Conservation (phyloP, 1,140 invertebrate species). For the Aleiodes sp. region DNA sequence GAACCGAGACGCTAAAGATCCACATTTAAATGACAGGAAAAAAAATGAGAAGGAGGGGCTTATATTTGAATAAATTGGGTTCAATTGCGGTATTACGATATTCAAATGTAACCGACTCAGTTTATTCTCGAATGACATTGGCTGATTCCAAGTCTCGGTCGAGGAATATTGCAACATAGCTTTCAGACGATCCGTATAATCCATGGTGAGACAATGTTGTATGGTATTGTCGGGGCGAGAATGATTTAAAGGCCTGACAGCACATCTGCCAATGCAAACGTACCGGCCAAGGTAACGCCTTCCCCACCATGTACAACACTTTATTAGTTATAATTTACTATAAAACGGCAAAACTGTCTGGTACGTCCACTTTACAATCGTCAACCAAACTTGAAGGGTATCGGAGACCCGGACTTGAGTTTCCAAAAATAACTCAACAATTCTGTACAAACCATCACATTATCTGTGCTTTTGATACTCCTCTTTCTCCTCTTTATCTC, state of each 20-base stretch:
- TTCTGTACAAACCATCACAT: neutral
- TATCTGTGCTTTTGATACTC: too few species aligned
- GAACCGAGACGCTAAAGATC: neutral
- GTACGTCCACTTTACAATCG: constrained; percentile 56
- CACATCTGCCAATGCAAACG: constrained; percentile 67
- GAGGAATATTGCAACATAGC: constrained; percentile 26
- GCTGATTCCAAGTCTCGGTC: constrained; percentile 28
- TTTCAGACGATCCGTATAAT: constrained; percentile 8
- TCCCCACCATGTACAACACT: constrained; percentile 48
- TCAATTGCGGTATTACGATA: neutral
- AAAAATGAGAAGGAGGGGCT: constrained; percentile 13
- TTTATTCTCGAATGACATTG: constrained; percentile 28
- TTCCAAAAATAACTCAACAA: neutral
- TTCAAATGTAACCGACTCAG: constrained; percentile 44
- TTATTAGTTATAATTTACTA: constrained; percentile 68
- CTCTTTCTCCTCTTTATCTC: neutral
- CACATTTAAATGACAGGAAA: neutral
- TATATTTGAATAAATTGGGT: too few species aligned
- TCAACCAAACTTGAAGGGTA: constrained; percentile 23
- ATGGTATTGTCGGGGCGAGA: constrained; percentile 25
- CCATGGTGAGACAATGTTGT: constrained; percentile 13
- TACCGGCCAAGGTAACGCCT: constrained; percentile 61
- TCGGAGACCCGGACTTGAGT: constrained; percentile 5
- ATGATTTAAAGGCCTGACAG: constrained; percentile 63
- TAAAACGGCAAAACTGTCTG: constrained; percentile 63